These are phyloP conservation scores for Corynorhinus townsendii DNA, from an alignment of 2,113 vertebrate species.

Conservation along the genomic window DNA sequence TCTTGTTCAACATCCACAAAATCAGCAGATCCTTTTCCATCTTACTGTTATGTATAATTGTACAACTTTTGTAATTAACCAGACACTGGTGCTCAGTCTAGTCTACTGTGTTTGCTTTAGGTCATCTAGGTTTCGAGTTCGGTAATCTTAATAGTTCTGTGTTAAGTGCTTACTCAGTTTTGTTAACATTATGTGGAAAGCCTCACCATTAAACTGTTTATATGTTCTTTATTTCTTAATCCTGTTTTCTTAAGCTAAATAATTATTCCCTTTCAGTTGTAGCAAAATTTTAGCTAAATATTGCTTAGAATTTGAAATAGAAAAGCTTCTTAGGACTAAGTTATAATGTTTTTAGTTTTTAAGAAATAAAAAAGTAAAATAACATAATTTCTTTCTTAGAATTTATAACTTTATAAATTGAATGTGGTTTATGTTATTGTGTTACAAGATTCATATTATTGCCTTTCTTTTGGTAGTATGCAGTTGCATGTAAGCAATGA, in stretches of 20 bases:
- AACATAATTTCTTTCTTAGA: not conserved
- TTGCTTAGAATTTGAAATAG: not conserved
- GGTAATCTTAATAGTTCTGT: not conserved
- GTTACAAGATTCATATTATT: not conserved
- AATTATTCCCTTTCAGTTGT: not conserved
- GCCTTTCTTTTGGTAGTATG: not conserved
- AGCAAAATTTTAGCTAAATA: not conserved
- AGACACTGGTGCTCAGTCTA: not conserved
- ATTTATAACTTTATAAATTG: not conserved
- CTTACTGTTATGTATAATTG: not conserved
- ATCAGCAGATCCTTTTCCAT: not conserved
- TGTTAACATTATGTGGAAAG: not conserved
- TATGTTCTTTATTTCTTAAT: slow-evolving; percentile 17
- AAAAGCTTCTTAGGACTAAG: not conserved
- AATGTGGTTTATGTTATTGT: slow-evolving; percentile 11
- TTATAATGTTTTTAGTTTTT: not conserved
- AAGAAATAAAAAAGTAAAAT: slow-evolving; percentile 2
- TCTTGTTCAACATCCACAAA: not conserved
- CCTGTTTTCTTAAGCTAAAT: not conserved
- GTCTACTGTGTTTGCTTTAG: not conserved
- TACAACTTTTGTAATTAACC: not conserved
- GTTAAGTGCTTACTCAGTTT: not conserved
- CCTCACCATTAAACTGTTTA: not conserved
- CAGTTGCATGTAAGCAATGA: not conserved
- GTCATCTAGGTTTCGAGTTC: not conserved